phyloP scores from a whole-genome alignment of 2,888 invertebrate species.

The Caenorhabditis afra region DNA sequence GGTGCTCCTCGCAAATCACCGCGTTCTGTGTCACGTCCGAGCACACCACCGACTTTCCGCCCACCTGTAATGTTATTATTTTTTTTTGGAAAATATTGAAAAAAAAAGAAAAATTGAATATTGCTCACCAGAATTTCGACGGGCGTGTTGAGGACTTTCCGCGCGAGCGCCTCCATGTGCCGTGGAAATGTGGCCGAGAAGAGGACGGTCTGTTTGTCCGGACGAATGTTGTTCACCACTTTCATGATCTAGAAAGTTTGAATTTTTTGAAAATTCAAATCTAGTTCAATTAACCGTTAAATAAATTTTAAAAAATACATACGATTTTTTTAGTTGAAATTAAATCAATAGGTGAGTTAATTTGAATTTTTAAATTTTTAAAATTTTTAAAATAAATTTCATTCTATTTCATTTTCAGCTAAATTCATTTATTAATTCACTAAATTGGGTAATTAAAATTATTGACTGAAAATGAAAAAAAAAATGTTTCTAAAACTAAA shows the following conservation, averaged over 20 bases:
- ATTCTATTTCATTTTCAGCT: no score
- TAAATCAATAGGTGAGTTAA: no score
- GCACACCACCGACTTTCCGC: conserved; percentile 96
- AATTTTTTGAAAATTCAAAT: no score
- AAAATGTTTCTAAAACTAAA: no score
- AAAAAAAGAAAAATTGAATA: neutral
- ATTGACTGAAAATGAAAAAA: no score
- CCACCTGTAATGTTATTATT: conserved; percentile 83
- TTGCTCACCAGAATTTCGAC: conserved; percentile 86
- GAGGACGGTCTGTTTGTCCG: conserved; percentile 96
- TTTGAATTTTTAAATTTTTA: no score
- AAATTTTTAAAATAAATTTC: no score
- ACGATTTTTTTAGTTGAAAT: no score
- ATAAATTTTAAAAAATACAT: no score
- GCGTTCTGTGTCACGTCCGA: conserved; percentile 97
- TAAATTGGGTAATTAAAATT: conserved; percentile 82
- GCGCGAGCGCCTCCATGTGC: conserved; percentile 98
- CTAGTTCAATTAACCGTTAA: no score
- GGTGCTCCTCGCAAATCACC: conserved; percentile 93
- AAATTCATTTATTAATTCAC: no score
- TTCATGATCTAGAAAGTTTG: conserved; percentile 88
- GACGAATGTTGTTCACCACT: conserved; percentile 92
- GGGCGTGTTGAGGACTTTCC: conserved; percentile 93
- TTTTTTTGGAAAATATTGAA: neutral
- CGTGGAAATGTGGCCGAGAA: conserved; percentile 99